Evolutionary conservation across 2,888 invertebrate species (phyloP).

Genomic region (Thera obeliscata): DNA sequence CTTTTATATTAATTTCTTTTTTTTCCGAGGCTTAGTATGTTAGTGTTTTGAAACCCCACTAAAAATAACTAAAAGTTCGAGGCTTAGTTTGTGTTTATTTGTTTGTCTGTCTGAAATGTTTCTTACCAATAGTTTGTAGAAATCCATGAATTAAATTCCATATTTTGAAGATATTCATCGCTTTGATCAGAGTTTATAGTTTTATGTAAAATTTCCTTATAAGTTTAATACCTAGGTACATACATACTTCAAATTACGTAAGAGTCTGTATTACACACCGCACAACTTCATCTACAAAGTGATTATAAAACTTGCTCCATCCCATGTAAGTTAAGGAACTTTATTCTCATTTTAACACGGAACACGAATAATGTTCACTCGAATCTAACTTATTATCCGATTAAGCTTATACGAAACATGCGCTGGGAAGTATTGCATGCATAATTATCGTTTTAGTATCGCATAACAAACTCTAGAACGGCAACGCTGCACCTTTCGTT

Average conservation of each 20-base stretch:
- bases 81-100: too few species aligned
- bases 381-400: conserved; percentile 60
- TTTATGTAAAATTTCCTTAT: too few species aligned
- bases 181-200: too few species aligned
- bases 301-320: conserved; percentile 58
- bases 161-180: too few species aligned
- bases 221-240: too few species aligned
- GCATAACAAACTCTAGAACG: conserved; percentile 9
- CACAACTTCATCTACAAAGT: conserved; percentile 49
- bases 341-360: conserved; percentile 65
- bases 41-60: too few species aligned
- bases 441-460: conserved; percentile 42
- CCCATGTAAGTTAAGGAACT: conserved; percentile 64
- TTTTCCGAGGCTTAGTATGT: too few species aligned
- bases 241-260: neutral
- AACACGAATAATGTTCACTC: conserved; percentile 66
- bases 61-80: too few species aligned
- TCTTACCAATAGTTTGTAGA: too few species aligned
- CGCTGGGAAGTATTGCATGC: conserved; percentile 47
- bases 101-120: too few species aligned
- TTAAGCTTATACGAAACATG: conserved; percentile 58
- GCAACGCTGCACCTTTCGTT: neutral
- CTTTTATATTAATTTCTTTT: neutral
- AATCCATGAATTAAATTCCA: too few species aligned
- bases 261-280: conserved; percentile 1